These are phyloP conservation scores for Penaeus japonicus DNA, from an alignment of 1,140 invertebrate species.

Conservation along the genomic window DNA sequence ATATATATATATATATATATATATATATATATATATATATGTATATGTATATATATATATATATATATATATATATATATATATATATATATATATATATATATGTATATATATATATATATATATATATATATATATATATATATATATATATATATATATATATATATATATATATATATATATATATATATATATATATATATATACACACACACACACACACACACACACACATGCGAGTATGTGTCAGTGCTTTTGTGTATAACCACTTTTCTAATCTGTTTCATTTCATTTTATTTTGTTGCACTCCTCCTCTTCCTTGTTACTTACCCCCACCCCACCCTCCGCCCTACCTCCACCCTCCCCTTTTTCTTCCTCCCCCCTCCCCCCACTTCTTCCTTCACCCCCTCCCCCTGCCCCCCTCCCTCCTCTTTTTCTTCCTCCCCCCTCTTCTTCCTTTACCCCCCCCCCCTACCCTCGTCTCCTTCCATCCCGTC, in stretches of 20 bases:
- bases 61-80: not conserved
- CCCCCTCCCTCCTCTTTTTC: too few relatives aligned
- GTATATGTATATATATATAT: not conserved
- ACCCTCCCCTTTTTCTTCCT: too few relatives aligned
- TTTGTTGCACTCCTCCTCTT: not conserved
- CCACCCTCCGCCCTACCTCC: too few relatives aligned
- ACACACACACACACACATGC: not conserved
- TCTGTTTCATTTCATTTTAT: too few relatives aligned
- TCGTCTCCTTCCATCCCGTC: too few relatives aligned
- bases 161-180: conserved; percentile 6
- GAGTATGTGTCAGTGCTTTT: not conserved
- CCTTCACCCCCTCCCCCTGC: too few relatives aligned
- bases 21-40: not conserved
- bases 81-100: conserved; percentile 6
- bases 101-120: not conserved
- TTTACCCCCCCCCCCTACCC: too few relatives aligned
- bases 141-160: not conserved
- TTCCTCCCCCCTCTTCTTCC: too few relatives aligned
- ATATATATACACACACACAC: not conserved
- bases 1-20: not conserved
- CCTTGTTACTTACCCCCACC: not conserved
- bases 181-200: not conserved
- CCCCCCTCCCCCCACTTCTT: too few relatives aligned
- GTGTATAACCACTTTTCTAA: not conserved
- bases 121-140: conserved; percentile 6